Base-by-base conservation (phyloP, 2,888 invertebrate genomes). In the Cerastis leucographa region DNA sequence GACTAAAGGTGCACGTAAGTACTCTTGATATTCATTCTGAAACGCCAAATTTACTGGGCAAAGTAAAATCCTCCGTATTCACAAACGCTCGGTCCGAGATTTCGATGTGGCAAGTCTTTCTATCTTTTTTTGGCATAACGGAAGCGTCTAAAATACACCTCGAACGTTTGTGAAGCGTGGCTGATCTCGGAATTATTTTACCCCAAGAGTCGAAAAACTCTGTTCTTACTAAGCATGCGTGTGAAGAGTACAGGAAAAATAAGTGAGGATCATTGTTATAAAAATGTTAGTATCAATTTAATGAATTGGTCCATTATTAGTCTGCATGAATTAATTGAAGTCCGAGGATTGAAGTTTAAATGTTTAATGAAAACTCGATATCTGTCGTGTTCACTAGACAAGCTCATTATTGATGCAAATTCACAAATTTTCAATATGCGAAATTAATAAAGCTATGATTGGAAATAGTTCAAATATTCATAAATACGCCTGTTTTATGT, bases 361-460 rank as follows among this genome's bases (percentile, higher is more conserved):
- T 74, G 56, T 73, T 64, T 71, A 85, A 72, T 76, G 83, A 76
- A 76, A 73, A 66, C 42, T 76, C 72, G 51, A 74, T 76, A 82
- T 56, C 51, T 61, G 46, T 78, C 49, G 25, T 56, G 72, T 77
- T 78, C 76, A 71, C 44, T 70, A 70, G 74, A 71, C 70, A 61
- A 83, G 35, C 70, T 69, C 69, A 79, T 84, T 80, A 79, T 42
- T 51, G 56, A 84, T 74, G 74, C 74, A 78, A 85, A 74, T 84
- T 42, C 66, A 29, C 14, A 72, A 74, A 64, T 44, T 78, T 72
- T 54, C 54, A 70, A 61, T 40, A 65, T 29, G 35, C 35, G 56
- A 44, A 65, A 51, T 71, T 59, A 66, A 61, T 78, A 54, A 64
- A 68, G 46, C 70, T 54, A 3, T 74, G 17, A 71, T 74, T 78